Conservation (phyloP, 1,140 invertebrate species). For the Hylaeus volcanicus region DNA sequence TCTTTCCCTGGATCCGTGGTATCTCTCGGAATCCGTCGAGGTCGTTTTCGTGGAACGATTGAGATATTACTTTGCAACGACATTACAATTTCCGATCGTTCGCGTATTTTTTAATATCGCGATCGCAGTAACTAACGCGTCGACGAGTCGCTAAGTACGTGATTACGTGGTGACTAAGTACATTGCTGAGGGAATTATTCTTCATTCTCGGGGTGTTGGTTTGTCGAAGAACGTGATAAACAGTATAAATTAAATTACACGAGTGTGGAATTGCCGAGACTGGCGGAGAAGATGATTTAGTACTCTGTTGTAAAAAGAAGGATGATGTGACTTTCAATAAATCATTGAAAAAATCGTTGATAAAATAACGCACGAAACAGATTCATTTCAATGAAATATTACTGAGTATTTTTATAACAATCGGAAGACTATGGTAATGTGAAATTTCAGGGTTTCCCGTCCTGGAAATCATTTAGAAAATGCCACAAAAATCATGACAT, state of each 20-base stretch:
- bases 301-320: too few species aligned
- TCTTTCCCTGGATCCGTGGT: slow-evolving; percentile 14
- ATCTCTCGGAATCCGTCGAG: slow-evolving; percentile 32
- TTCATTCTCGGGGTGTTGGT: neutral
- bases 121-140: neutral
- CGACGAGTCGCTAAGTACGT: neutral
- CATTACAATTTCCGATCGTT: neutral
- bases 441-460: too few species aligned
- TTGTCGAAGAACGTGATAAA: neutral
- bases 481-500: too few species aligned
- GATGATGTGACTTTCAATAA: too few species aligned
- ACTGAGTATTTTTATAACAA: too few species aligned
- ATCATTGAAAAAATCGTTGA: too few species aligned
- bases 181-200: neutral
- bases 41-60: slow-evolving; percentile 21
- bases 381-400: too few species aligned
- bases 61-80: neutral
- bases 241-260: neutral
- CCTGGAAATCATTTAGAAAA: too few species aligned
- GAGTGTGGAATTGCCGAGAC: neutral
- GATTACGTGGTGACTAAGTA: neutral
- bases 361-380: too few species aligned
- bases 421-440: too few species aligned
- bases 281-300: too few species aligned
- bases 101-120: neutral